Base-by-base conservation (phyloP, 23 tunicate genomes). In the Trididemnum clinides region DNA sequence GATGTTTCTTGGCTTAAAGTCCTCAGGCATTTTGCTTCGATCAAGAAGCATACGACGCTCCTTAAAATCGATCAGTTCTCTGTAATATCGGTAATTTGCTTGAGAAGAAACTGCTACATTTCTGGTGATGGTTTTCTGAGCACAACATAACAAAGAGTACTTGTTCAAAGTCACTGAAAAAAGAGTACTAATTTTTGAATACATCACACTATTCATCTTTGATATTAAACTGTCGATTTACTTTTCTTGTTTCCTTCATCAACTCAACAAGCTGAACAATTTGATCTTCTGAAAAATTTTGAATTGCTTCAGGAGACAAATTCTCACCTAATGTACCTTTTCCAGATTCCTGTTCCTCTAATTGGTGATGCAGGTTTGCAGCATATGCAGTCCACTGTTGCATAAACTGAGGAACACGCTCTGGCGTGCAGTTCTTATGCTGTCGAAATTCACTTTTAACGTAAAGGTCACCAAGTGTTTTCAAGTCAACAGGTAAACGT, bases 261-360 rank as follows among this genome's bases (percentile, higher is more conserved):
- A 97, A 86, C 88, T 97, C 99, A 78, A 84, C 59, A 78, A 97
- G 78, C 64, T 97, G 99, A 1, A 97, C 57, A 66, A 88, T 34
- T 62, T 97, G 99, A 30, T 89, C 99, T 39, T 81, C 86, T 39
- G 97, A 75, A 1, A 97, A 77, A 18, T 82, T 59, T 25, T 92
- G 90, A 59, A 97, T 39, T 4, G 28, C 21, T 37, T 92, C 85
- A 10, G 33, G 66, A 0, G 87, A 21, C 5, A 97, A 20, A 81
- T 71, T 74, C 72, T 57, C 34, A 20, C 99, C 99, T 49, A 97
- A n/a, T 6, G 21, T 74, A 1, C 30, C 19, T 37, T 75, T 29
- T 21, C 38, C 80, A 20, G 57, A 73, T 12, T 28, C 19, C 23
- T 28, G 31, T 6, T n/a, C 64, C 23, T 73, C 57, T 2, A 95